phyloP scores from a whole-genome alignment of 2,113 vertebrate species.

The Ameiurus melas region DNA sequence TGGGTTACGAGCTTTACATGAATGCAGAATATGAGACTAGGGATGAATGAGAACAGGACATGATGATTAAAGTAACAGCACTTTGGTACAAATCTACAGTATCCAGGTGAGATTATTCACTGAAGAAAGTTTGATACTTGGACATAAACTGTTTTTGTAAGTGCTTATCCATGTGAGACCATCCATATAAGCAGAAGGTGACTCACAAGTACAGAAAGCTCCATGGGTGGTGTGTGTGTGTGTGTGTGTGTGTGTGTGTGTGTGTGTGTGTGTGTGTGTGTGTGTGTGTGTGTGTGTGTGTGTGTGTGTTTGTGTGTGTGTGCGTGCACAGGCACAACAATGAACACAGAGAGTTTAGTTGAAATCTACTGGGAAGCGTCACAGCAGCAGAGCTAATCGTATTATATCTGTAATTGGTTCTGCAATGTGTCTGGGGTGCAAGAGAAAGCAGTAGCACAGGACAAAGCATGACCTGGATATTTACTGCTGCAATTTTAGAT shows the following conservation, averaged over 20 bases:
- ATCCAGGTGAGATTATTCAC: not conserved
- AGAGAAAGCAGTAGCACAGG: conserved; percentile 23
- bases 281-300: not conserved
- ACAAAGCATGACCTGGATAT: conserved; percentile 41
- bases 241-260: not conserved
- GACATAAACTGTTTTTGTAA: not conserved
- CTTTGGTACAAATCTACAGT: not conserved
- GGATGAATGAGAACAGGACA: not conserved
- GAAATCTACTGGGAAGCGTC: conserved; percentile 48
- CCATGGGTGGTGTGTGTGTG: conserved; percentile 3
- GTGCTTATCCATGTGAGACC: not conserved
- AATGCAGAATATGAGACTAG: not conserved
- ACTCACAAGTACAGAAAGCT: conserved; percentile 3
- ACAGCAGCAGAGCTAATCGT: conserved; percentile 53
- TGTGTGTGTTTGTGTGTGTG: too few relatives aligned
- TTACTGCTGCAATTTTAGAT: conserved; percentile 1
- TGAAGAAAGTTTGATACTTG: not conserved
- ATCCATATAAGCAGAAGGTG: not conserved
- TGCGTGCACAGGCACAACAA: not conserved
- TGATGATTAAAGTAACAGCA: not conserved
- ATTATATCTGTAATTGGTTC: conserved; percentile 57
- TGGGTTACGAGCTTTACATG: not conserved
- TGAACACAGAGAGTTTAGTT: conserved; percentile 9
- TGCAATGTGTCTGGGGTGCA: conserved; percentile 42
- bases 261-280: not conserved